Base-by-base conservation (phyloP, 2,888 invertebrate genomes). In the Leptinotarsa tumamoca region DNA sequence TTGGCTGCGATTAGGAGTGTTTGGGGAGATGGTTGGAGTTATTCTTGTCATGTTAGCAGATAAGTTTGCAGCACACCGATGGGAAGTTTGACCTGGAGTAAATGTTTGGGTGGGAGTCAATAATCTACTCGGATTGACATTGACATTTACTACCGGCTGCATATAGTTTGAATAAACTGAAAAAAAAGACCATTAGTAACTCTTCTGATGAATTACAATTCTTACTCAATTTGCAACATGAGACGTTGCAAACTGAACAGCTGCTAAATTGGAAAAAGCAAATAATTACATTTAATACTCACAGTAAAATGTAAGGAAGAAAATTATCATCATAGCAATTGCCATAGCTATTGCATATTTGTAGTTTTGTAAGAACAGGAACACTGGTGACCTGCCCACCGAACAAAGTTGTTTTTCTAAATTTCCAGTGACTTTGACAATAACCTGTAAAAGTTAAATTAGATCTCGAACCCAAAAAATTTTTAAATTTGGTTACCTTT, bases 301-400 rank as follows among this genome's bases (percentile, higher is more conserved):
- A 88, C 88, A 85, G 77, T 87, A 88, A 78, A 87, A 87, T 4
- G 88, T 87, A 1, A 87, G 78, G 56, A 86, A 79, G 81, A 88
- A 86, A 68, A 88, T 84, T 5, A 84, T 74, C 49, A 87, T 54
- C 85, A 88, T 85, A 1, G 85, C 84, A 13, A 79, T 72, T 1
- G 81, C 80, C 75, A 83, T 83, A 14, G 81, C 68, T 50, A 85
- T 78, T n/a, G 84, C 82, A 67, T 84, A 83, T 76, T 82, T 84
- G 74, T 85, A 85, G 56, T 75, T 79, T 54, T 82, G 81, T 7
- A 85, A 58, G 72, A 84, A 84, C 13, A 72, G 74, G 15, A 80
- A 73, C n/a, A 84, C 71, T 0, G 84, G 85, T 1, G 84, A 85
- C 73, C 81, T 73, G 10, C 75, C 72, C 21, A 78, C 56, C 49